Percentiles rank a stretch among this genome's conserved stretches.
These are phyloP conservation scores for Gouania willdenowi DNA, from an alignment of 2,797 vertebrate species.

Conservation along the genomic window DNA sequence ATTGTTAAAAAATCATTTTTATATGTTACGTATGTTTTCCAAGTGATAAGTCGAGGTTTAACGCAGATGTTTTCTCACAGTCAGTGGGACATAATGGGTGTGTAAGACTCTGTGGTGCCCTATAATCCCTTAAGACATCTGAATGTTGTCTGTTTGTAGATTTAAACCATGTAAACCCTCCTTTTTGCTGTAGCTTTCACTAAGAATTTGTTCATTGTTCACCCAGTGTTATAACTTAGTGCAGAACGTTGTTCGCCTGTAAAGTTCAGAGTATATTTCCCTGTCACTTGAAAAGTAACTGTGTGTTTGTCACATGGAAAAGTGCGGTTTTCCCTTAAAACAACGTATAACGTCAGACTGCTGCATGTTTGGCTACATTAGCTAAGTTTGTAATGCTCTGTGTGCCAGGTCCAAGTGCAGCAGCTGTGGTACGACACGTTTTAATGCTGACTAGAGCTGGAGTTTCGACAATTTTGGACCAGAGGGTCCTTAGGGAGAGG, in stretches of 20 bases:
- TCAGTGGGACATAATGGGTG: background rate
- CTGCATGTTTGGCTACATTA: background rate
- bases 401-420: constrained; percentile 16
- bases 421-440: constrained; percentile 10
- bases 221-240: background rate
- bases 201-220: no score
- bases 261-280: constrained; percentile 1
- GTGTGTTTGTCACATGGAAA: no score
- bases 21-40: no score
- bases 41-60: no score
- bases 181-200: background rate
- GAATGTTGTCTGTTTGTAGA: no score
- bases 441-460: constrained; percentile 10
- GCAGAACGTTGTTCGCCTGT: background rate
- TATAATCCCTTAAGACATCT: no score
- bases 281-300: no score
- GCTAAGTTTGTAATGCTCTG: constrained; percentile 7
- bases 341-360: constrained; percentile 10
- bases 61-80: background rate
- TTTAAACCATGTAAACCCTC: background rate
- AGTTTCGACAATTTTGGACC: constrained; percentile 23
- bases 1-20: no score
- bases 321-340: no score
- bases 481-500: constrained; percentile 17
- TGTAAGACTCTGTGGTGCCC: no score